phyloP scores from a whole-genome alignment of 92 coral and sea anemone species.

The Porites evermanni region DNA sequence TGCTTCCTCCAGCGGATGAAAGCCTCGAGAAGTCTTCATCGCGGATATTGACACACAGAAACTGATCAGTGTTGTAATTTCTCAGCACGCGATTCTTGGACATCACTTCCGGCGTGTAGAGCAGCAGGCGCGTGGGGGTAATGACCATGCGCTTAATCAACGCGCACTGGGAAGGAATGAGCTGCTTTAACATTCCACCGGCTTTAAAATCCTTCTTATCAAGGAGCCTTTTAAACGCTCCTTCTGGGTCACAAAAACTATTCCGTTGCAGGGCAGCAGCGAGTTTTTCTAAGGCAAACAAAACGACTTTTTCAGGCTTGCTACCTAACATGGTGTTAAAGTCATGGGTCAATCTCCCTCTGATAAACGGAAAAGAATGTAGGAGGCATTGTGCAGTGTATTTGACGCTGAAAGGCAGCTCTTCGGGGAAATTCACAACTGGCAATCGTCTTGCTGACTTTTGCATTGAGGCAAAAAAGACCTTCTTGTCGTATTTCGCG shows the following conservation, averaged over 20 bases:
- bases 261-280: slow-evolving; percentile 59
- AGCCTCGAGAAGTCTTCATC: slow-evolving; percentile 96
- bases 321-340: slow-evolving; percentile 61
- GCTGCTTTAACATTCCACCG: slow-evolving; percentile 51
- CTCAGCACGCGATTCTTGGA: slow-evolving; percentile 96
- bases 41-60: slow-evolving; percentile 84
- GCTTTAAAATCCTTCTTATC: slow-evolving; percentile 55
- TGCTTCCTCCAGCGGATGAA: slow-evolving; percentile 71
- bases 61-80: slow-evolving; percentile 73
- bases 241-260: slow-evolving; percentile 83
- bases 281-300: slow-evolving; percentile 74
- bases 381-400: slow-evolving; percentile 86
- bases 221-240: slow-evolving; percentile 63
- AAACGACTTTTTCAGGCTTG: slow-evolving; percentile 53
- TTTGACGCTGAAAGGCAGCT: slow-evolving; percentile 70
- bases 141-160: slow-evolving; percentile 89
- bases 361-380: slow-evolving; percentile 73
- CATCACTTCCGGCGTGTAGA: slow-evolving; percentile 90
- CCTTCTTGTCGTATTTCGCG: slow-evolving; percentile 72
- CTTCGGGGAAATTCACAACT: slow-evolving; percentile 44
- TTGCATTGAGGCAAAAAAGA: slow-evolving; percentile 67
- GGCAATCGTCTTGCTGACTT: slow-evolving; percentile 48
- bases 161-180: slow-evolving; percentile 86
- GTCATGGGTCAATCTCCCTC: slow-evolving; percentile 65
- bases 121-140: slow-evolving; percentile 89